Conservation (phyloP, 2,888 invertebrate species). For the Hanleya hanleyi region DNA sequence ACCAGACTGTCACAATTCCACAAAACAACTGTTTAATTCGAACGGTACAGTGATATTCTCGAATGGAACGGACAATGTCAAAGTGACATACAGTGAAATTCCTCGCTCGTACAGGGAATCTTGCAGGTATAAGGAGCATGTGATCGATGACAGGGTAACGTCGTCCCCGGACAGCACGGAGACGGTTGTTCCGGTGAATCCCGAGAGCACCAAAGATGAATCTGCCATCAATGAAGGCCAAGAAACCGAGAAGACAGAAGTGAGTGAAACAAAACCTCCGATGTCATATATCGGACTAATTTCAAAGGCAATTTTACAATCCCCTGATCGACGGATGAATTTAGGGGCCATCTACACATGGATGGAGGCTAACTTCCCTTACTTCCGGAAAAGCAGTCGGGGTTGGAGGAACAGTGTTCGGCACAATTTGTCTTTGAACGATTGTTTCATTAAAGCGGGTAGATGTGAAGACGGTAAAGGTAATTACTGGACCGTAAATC, state of each 20-base stretch:
- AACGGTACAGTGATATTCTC: too few relatives aligned
- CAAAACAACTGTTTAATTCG: too few relatives aligned
- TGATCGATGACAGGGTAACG: too few relatives aligned
- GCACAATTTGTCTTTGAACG: conserved; percentile 48
- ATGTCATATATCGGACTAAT: conserved; percentile 51
- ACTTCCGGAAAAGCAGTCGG: conserved; percentile 41
- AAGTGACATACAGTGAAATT: too few relatives aligned
- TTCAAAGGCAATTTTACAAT: conserved; percentile 47
- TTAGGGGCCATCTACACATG: conserved; percentile 50
- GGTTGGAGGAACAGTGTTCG: conserved; percentile 49
- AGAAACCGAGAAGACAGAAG: neutral
- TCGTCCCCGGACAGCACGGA: neutral
- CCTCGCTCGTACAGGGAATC: too few relatives aligned
- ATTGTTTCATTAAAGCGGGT: conserved; percentile 36
- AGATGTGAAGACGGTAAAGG: conserved; percentile 33
- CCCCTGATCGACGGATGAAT: conserved; percentile 39
- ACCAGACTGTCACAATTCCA: too few relatives aligned
- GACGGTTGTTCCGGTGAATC: neutral
- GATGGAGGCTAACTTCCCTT: conserved; percentile 43
- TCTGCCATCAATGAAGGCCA: too few relatives aligned
- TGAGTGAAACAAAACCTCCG: conserved; percentile 26
- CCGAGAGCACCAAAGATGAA: neutral
- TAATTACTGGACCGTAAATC: conserved; percentile 39
- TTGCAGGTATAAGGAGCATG: too few relatives aligned
- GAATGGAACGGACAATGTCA: too few relatives aligned